Base-by-base conservation (phyloP, 2,113 vertebrate species). In the Phylloscopus whistleri region DNA sequence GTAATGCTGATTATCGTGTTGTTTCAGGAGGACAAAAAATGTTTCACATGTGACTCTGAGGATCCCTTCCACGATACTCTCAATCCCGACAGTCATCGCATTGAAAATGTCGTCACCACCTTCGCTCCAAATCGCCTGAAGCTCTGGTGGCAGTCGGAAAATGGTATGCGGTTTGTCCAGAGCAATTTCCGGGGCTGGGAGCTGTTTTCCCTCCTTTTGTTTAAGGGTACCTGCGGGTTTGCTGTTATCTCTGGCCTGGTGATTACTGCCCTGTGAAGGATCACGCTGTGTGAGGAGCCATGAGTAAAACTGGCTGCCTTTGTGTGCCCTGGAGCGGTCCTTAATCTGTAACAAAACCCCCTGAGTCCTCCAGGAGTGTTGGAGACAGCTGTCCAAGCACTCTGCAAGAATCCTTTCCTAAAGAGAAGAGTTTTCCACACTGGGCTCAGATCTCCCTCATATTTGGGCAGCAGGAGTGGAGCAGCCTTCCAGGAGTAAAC, bases 61-160 rank as follows among this genome's bases (percentile, higher is more conserved):
- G 91, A 97, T 9, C 95, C 95, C 46, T 99, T 99, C 76, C 96
- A 98, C 0, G 97, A 99, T 30, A 96, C 85, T 28, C 81, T 92
- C 37, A 98, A 98, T 83, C 98, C 98, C 26, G 98, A 97, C 85
- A 98, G 98, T 82, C 99, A 99, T 94, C 98, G 98, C 16, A 98
- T 99, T 55, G 99, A 99, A 97, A 99, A 99, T 21, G 99, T 99
- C 0, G 99, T 99, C 92, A 99, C 99, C 10, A 98, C 99, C 0
- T 99, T 99, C 2, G 99, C 97, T 68, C 99, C 98, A 1, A 99
- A 99, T 96, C 98, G 99, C 74, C 98, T 99, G 59, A 99, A 99
- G 97, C 98, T 99, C 63, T 99, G 99, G 99, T 99, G 99, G 99
- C 99, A 99, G 92, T 99, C 99, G 0, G 99, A 99, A 98, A 99